Evolutionary conservation across 2,797 vertebrate species (phyloP).

Genomic region (Anas capensis): DNA sequence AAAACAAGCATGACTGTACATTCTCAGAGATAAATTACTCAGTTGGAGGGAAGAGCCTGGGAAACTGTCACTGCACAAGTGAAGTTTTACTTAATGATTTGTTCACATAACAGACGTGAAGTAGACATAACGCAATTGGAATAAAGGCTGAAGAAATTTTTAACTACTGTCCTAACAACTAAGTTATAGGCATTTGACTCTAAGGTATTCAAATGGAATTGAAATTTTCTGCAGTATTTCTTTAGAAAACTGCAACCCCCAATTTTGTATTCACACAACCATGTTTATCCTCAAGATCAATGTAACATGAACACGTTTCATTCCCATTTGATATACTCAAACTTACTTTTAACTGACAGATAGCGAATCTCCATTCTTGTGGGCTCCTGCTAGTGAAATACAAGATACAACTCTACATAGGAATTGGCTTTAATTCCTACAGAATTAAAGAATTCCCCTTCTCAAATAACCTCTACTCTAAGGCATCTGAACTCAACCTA

Average conservation of each 20-base stretch:
- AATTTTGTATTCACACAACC: background rate
- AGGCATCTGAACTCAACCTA: background rate
- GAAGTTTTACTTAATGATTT: background rate
- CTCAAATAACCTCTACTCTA: background rate
- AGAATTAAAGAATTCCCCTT: background rate
- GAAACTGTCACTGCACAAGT: fast-evolving
- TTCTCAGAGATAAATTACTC: background rate
- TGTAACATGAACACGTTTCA: background rate
- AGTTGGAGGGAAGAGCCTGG: fast-evolving
- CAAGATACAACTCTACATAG: background rate
- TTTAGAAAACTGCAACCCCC: background rate
- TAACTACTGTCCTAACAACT: fast-evolving
- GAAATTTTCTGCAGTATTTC: background rate
- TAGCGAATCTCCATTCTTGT: background rate
- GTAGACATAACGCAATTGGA: too few species aligned
- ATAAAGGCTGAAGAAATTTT: background rate
- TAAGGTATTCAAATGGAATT: background rate
- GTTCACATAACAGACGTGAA: background rate
- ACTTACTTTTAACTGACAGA: background rate
- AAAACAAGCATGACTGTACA: fast-evolving
- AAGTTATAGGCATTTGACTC: background rate
- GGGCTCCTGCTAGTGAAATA: background rate
- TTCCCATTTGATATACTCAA: background rate
- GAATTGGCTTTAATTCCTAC: background rate
- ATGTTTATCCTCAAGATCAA: background rate